Evolutionary conservation across 2,797 vertebrate species (phyloP), one percentile per base, ranked within the genome.

Genomic region (Acanthornis magna): DNA sequence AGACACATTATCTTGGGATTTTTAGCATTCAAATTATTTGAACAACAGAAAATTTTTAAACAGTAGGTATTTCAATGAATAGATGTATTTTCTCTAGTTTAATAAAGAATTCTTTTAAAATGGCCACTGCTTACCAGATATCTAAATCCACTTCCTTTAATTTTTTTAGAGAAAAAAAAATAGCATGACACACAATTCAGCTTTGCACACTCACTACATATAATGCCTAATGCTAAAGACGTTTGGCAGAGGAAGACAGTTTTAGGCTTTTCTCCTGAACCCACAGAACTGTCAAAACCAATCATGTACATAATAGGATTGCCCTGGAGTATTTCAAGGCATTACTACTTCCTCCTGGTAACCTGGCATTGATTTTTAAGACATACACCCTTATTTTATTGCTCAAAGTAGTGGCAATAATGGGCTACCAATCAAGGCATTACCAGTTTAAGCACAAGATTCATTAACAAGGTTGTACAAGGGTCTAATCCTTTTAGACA

Each of bases 331-430:
- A 75, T 79, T 95, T 92, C 32, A 76, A 87, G 23, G 29, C 43
- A 55, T 10, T 63, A 29, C 5, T 55, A 38, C 26, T 68, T 90
- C 94, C 47, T 53, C 30, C 27, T 81, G 58, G 25, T 75, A 91
- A 73, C 20, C 54, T 78, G 32, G 11, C 43, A 78, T 48, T 93
- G 83, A 86, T 86, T 95, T 96, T 95, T 68, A 81, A 80, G 70
- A 70, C 34, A 22, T n/a, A 67, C 0, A 0, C 6, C 84, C 72
- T 75, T 68, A 65, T 71, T 74, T 85, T 88, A n/a, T 84, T 71
- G 61, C 34, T 80, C 86, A 75, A 82, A 88, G 19, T 16, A 54
- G 27, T 68, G 27, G n/a, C 55, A 78, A 20, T 73, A 84, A 75
- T 13, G 12, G 53, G 17, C 10, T 63, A 84, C 32, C 13, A 86